Percentiles rank a stretch among this genome's conserved stretches.
Evolutionary conservation across 2,797 vertebrate genomes (phyloP).

Genomic region (Lepilemur septentrionalis): DNA sequence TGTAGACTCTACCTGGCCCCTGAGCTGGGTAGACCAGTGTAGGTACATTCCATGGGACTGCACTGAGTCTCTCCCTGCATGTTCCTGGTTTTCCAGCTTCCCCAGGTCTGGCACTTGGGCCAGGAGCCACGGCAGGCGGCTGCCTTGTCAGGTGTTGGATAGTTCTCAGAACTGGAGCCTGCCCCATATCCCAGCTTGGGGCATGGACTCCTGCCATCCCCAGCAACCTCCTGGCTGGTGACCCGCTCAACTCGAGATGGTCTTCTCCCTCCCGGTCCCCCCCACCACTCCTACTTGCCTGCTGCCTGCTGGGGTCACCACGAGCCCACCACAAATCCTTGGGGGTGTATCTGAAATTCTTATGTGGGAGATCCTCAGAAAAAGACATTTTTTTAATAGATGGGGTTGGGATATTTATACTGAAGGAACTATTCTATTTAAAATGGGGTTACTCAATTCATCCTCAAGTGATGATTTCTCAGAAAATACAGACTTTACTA

Average conservation of each 20-base stretch:
- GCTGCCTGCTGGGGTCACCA: too few species aligned
- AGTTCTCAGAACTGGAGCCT: not conserved
- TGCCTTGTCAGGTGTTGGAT: not conserved
- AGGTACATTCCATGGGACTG: fast-evolving
- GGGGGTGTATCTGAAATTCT: too few species aligned
- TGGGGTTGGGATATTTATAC: not conserved
- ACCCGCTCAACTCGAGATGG: not conserved
- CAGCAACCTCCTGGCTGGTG: not conserved
- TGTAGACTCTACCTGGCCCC: not conserved
- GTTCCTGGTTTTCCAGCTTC: fast-evolving
- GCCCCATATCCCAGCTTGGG: not conserved
- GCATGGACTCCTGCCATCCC: too few species aligned
- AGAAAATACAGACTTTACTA: not conserved
- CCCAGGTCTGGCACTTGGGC: not conserved
- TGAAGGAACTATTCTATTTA: not conserved
- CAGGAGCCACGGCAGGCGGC: fast-evolving
- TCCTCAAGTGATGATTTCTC: not conserved
- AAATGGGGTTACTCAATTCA: not conserved
- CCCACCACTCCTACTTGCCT: not conserved
- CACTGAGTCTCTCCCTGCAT: fast-evolving
- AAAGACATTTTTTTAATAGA: not conserved
- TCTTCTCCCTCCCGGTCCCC: not conserved
- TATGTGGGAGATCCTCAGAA: not conserved
- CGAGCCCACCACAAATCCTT: fast-evolving
- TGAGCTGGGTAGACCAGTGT: fast-evolving